A percentile compares a stretch with the other conserved stretches of the same genome.
phyloP scores from a whole-genome alignment of 2,113 vertebrate species.

The Panthera tigris region DNA sequence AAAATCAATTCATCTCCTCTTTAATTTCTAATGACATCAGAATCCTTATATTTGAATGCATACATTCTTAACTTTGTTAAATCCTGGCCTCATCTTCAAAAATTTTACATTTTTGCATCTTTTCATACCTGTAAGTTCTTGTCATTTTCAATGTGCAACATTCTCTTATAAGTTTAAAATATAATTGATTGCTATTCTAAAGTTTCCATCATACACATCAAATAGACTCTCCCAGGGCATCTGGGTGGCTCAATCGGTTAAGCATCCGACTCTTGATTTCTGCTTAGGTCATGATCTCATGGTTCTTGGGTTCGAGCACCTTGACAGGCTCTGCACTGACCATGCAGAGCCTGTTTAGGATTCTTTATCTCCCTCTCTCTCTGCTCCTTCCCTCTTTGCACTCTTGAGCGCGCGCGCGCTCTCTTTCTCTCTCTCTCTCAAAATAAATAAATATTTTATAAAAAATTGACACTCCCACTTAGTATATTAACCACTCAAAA shows the following conservation, averaged over 20 bases:
- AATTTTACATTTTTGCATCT: background rate
- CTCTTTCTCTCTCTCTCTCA: no score
- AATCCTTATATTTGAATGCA: background rate
- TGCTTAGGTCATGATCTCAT: no score
- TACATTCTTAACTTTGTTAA: background rate
- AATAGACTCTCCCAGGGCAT: background rate
- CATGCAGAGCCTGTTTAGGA: no score
- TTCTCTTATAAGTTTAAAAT: background rate
- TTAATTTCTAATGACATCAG: background rate
- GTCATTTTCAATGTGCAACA: background rate
- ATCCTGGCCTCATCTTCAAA: background rate
- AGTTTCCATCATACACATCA: background rate
- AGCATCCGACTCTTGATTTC: no score
- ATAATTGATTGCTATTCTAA: background rate
- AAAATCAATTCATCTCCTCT: background rate
- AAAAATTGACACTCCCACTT: background rate
- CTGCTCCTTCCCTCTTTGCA: no score
- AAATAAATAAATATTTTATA: no score
- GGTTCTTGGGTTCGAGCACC: no score
- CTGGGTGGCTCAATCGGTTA: no score
- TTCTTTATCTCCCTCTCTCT: no score
- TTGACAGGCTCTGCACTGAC: no score
- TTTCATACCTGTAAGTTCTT: background rate
- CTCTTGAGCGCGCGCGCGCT: fast-evolving
- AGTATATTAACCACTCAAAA: background rate